Percentiles rank a stretch among this genome's conserved stretches.
Evolutionary conservation across 2,113 vertebrate species (phyloP).

Genomic region (Neopipo cinnamomea): DNA sequence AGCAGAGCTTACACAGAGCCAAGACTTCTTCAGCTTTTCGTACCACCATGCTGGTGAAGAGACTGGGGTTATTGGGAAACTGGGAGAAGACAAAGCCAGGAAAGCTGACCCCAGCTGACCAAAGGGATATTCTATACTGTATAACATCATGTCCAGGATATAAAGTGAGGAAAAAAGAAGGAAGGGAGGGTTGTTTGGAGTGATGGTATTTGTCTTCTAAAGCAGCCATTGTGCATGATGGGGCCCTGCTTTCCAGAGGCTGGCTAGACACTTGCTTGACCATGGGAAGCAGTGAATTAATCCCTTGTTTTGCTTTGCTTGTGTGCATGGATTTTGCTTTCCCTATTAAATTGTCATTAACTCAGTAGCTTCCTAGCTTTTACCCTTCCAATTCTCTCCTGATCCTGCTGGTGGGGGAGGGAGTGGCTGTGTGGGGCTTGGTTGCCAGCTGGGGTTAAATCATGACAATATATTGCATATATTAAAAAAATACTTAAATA

Average conservation of each 20-base stretch:
- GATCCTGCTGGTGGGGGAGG: not conserved
- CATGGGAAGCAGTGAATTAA: not conserved
- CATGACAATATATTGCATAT: not conserved
- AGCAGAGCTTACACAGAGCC: not conserved
- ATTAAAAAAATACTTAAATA: not conserved
- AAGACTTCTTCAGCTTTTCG: not conserved
- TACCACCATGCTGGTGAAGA: not conserved
- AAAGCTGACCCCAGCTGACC: not conserved
- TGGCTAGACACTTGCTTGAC: not conserved
- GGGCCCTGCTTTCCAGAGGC: not conserved
- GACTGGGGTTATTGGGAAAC: not conserved
- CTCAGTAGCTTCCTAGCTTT: not conserved
- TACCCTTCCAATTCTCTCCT: not conserved
- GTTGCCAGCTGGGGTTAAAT: not conserved
- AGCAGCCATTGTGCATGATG: too few species aligned
- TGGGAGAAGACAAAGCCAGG: not conserved
- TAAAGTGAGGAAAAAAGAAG: not conserved
- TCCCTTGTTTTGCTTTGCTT: not conserved
- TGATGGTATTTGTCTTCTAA: not conserved
- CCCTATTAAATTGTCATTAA: not conserved
- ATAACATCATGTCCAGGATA: not conserved
- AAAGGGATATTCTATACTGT: not conserved
- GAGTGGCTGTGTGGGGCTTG: fast-evolving
- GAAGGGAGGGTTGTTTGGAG: not conserved
- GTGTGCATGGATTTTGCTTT: fast-evolving